Evolutionary conservation across 2,797 vertebrate genomes (phyloP).

Genomic region (Euthynnus affinis): DNA sequence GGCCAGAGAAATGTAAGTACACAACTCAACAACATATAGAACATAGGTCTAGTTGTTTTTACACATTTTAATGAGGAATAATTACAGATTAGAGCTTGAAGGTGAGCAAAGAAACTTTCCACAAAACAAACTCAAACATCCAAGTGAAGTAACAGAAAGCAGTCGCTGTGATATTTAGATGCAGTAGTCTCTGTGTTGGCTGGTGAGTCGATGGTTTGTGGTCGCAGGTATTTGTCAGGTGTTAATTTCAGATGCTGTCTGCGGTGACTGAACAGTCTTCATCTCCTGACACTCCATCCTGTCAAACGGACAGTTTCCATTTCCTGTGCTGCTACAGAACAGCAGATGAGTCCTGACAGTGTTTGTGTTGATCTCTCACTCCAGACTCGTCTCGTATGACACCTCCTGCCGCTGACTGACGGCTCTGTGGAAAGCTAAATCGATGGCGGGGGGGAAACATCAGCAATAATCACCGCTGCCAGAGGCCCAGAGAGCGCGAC

Average conservation of each 20-base stretch:
- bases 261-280: constrained; percentile 26
- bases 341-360: constrained; percentile 52
- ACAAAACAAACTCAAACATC: no score
- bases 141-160: no score
- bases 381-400: constrained; percentile 24
- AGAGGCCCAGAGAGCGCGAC: constrained; percentile 38
- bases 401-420: constrained; percentile 48
- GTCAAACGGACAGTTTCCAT: constrained; percentile 58
- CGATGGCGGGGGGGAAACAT: constrained; percentile 68
- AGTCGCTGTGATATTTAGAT: not conserved
- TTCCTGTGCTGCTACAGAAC: constrained; percentile 48
- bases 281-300: constrained; percentile 25
- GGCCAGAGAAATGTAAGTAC: no score
- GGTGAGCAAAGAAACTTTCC: no score
- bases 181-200: not conserved
- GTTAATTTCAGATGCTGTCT: constrained; percentile 26
- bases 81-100: no score
- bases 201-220: not conserved
- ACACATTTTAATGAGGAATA: no score
- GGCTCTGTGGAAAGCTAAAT: constrained; percentile 71
- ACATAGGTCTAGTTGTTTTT: no score
- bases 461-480: constrained; percentile 63
- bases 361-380: constrained; percentile 60
- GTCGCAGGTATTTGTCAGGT: constrained; percentile 11
- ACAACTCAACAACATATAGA: no score